Evolutionary conservation across 2,888 invertebrate genomes (phyloP), one percentile per base, ranked within the genome.

Genomic region (Hirtodrosophila duncani): DNA sequence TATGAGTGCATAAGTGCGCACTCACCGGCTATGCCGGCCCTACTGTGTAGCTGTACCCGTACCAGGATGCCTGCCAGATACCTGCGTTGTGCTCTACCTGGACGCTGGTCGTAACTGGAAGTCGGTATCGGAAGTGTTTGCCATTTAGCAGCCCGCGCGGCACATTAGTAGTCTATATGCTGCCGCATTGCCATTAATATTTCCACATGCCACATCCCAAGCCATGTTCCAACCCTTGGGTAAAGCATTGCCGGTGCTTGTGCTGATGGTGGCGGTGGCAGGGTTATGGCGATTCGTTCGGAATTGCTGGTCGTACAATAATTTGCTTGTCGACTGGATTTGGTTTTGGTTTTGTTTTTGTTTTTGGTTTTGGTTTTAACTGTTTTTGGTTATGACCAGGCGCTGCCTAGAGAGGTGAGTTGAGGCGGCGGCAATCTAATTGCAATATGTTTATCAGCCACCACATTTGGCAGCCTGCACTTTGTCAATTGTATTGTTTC

Each of bases 161-260:
- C 83, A 81, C 83, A 83, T 83, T 83, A 83, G 83, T 81, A 84
- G 83, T 82, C 81, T 82, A 80, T 71, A 74, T 80, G 78, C 71
- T 69, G 80, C 63, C 61, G 67, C 59, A 67, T 49, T 39, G 56
- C 77, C 81, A 82, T 82, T 82, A 82, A 80, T 81, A 80, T 82
- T 80, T 75, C 53, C 80, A 58, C 63, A 69, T 66, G 46, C 68
- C 60, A 3, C 8, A 3, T 58, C 33, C 33, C 38, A 11, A 21
- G 48, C 48, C 45, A 33, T 26, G 26, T 46, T 17, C 24, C 26
- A 26, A 6, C 20, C 5, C 4, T 7, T 20, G 4, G 4, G 5
- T 20, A 20, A 4, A 4, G 5, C 20, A 20, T 7, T 38, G 48
- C 31, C 36, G 24, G n/a, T 24, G 29, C 26, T 16, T 29, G 26